These are phyloP conservation scores for Cistogaster globosa DNA, from an alignment of 2,888 invertebrate genomes.

Conservation along the genomic window DNA sequence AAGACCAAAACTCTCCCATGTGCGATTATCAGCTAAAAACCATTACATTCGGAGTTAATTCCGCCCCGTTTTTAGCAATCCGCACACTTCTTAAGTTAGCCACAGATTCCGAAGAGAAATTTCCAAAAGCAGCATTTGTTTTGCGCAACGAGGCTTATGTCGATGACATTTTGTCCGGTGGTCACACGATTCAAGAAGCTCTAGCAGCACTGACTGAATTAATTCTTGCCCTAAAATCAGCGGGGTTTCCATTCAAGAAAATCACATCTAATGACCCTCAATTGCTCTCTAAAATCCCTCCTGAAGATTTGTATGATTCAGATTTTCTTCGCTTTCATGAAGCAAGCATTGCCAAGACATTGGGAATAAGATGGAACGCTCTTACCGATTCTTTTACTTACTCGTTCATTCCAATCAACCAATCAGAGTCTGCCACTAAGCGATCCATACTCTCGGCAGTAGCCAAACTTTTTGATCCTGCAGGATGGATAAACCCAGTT, in stretches of 20 bases:
- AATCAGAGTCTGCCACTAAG: neutral
- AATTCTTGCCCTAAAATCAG: neutral
- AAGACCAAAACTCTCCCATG: neutral
- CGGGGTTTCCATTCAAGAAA: conserved; percentile 11
- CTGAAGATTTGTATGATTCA: neutral
- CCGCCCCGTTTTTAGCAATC: neutral
- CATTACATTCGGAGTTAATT: neutral
- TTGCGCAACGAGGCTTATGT: neutral
- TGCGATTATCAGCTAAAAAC: neutral
- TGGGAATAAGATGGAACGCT: conserved; percentile 21
- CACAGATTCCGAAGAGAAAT: neutral
- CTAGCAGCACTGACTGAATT: neutral
- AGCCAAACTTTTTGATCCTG: neutral
- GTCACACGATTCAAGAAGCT: neutral
- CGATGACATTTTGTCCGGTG: conserved; percentile 1
- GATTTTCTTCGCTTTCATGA: conserved; percentile 5
- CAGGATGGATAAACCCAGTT: neutral
- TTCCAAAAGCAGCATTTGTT: neutral
- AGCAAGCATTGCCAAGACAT: conserved; percentile 4
- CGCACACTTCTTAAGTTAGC: neutral
- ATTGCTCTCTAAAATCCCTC: neutral
- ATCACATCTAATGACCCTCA: neutral
- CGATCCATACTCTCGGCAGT: neutral
- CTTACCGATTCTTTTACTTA: conserved; percentile 2
- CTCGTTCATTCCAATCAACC: neutral